Percentiles rank a stretch among this genome's conserved stretches.
phyloP scores from a whole-genome alignment of 1,140 invertebrate species.

The Ceratitis capitata region DNA sequence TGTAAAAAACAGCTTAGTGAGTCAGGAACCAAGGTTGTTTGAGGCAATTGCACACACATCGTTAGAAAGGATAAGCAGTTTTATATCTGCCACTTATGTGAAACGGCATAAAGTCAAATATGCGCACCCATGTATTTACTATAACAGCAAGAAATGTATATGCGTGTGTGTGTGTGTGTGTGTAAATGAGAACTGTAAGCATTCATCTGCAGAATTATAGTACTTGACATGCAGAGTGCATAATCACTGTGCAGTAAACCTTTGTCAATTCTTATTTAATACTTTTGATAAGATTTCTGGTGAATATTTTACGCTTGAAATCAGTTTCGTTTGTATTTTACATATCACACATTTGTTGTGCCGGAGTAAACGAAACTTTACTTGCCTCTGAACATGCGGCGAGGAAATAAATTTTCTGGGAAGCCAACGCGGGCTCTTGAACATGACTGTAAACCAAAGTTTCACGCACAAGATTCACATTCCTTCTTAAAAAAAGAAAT shows the following conservation, averaged over 20 bases:
- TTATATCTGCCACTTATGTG: background rate
- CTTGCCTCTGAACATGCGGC: no score
- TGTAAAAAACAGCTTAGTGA: background rate
- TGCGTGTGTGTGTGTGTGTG: background rate
- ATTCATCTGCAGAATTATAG: background rate
- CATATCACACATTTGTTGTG: no score
- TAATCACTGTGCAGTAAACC: background rate
- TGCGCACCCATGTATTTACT: background rate
- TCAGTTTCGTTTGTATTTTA: background rate
- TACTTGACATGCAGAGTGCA: background rate
- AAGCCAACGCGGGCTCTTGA: no score
- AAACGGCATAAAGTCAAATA: background rate
- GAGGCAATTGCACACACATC: background rate
- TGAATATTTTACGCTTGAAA: background rate
- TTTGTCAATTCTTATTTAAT: background rate
- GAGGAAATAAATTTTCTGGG: no score
- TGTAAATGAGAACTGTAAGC: no score
- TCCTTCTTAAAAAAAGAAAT: no score
- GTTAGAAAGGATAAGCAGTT: background rate
- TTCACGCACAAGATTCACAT: no score
- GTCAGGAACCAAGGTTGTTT: background rate
- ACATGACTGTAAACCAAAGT: no score
- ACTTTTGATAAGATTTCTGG: background rate
- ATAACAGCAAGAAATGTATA: no score
- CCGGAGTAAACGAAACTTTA: no score